Evolutionary conservation across 2,113 vertebrate species (phyloP), one percentile per base, ranked within the genome.

Genomic region (Pangasianodon gigas): DNA sequence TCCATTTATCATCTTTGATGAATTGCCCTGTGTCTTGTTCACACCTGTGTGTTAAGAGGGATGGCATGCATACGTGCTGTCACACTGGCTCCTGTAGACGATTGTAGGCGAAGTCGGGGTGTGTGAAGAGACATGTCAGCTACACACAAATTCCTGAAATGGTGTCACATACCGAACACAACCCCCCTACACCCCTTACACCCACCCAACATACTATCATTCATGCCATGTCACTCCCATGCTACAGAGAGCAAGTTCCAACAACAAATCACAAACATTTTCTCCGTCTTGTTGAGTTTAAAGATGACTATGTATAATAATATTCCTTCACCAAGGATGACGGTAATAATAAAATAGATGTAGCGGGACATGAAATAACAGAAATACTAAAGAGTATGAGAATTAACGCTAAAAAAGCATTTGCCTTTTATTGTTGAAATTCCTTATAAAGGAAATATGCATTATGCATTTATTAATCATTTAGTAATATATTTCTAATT

Each of bases 111-210:
- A 77, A 46, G 82, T n/a, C 91, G 91, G 93, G 94, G 95, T 93
- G 85, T 94, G 94, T 89, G 74, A 93, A 93, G 93, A 94, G 95
- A 92, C 94, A 93, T 91, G 88, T 74, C 21, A 87, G 92, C 88
- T 88, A 92, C 83, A 93, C 92, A 93, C 89, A 90, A 92, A 96
- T 95, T 95, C 94, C 94, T 93, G 93, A 93, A 94, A 95, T 95
- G 93, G 94, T 90, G 93, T 85, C 92, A 95, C 94, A 95, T 95
- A 94, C 93, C 90, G 52, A 87, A 84, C 89, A 87, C 75, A 58
- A 88, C 80, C 90, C 75, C 24, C 51, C 32, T 24, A 58, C 58
- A 37, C 41, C 32, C 21, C 92, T 84, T 41, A 84, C 37, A 90
- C 91, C 83, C 79, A 83, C 52, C 51, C 69, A 56, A 48, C 51